Base-by-base conservation (phyloP, 1,140 invertebrate species). In the Wiebesia pumilae region DNA sequence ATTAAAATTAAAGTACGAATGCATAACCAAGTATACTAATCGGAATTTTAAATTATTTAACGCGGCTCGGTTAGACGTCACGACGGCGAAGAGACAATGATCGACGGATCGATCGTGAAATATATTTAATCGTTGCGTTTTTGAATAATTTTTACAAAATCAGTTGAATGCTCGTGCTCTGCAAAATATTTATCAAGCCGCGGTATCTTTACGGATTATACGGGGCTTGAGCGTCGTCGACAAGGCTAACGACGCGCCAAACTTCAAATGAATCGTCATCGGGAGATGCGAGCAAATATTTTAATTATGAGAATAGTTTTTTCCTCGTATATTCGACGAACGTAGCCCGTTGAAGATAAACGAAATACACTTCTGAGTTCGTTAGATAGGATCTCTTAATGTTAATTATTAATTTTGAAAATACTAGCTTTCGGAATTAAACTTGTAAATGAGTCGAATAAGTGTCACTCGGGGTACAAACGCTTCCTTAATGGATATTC, bases 371-470 rank as follows among this genome's bases (percentile, higher is more conserved):
- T 27, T 27, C 27, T 3, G 4, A 6, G 3, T 10, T 62, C 10
- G 21, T 62, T 27, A 62, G 58, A 62, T 62, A 27, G 27, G 3
- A 62, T 62, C 3, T 62, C 14, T 62, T 27, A 62, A 62, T 27
- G 21, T 27, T 62, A 62, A 62, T 62, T 62, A 27, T 62, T 62
- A 62, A 62, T 62, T 62, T 27, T 27, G 10, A 6, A 27, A 27
- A 27, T 62, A 27, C 3, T 62, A 4, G 27, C 21, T 69, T 58
- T 40, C 35, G n/a, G 30, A 82, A 82, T 82, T 71, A 82, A 69
- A 71, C 62, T 71, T 82, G 81, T 71, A 82, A 82, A 71, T 71
- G 81, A 82, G 30, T 71, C 16, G 38, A 62, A 62, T 62, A 62
- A 27, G 58, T 27, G 58, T 27, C 58, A 62, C 24, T 27, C 6